Evolutionary conservation across 2,113 vertebrate genomes (phyloP).

Genomic region (Sus scrofa): T2T-Sscrofa CM000817.6:36568501-36569000

Average conservation of each 20-base stretch:
- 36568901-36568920: too few species aligned
- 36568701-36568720: background rate
- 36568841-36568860: too few species aligned
- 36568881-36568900: too few species aligned
- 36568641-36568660: background rate
- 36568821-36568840: too few species aligned
- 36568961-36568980: too few species aligned
- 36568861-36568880: too few species aligned
- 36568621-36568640: background rate
- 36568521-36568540: background rate
- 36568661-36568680: background rate
- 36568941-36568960: too few species aligned
- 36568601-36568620: background rate
- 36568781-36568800: background rate
- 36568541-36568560: background rate
- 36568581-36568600: background rate
- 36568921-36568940: too few species aligned
- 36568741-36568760: too few species aligned
- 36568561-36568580: background rate
- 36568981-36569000: too few species aligned
- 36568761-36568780: background rate
- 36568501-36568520: background rate
- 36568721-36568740: background rate
- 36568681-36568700: rapidly evolving
- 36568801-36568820: too few species aligned